Evolutionary conservation across 1,140 invertebrate species (phyloP), one percentile per base, ranked within the genome.

Genomic region (Patella vulgata): DNA sequence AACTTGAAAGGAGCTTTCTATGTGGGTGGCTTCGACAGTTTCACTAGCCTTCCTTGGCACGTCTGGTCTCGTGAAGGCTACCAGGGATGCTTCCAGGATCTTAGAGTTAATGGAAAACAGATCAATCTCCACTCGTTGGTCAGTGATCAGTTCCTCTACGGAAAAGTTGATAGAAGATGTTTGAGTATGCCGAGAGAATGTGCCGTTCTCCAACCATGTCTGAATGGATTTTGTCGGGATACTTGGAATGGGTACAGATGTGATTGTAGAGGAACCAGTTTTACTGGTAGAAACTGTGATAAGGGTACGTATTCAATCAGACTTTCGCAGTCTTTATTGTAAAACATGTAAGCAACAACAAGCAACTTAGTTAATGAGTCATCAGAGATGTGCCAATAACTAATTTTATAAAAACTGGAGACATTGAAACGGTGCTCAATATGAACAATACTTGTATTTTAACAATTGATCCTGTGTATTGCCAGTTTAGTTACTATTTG

Each of bases 41-140:
- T 58, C 46, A 36, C 61, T 23, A 54, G 50, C 14, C 47, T 77
- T 14, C 79, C 80, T 4, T 81, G 79, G 80, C 43, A 74, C 12
- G 43, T 78, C 0, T 81, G 74, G 70, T 59, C 75, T 3, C 52
- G 73, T 11, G 64, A 70, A 31, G 71, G 73, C 25, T 82, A 74
- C 55, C 68, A 63, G 14, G 80, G 80, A 2, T 82, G 80, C 52
- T 33, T 82, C 1, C 65, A 69, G 46, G 68, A 74, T 30, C 28
- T 79, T 36, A 40, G 59, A 57, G 57, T 79, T 21, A 77, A 73
- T 30, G 57, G 53, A 9, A 42, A 50, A 19, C 21, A 52, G 11
- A 42, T 75, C 23, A 65, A 74, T 55, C 55, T 75, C 0, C 60
- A 73, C 21, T 14, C n/a, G 9, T 51, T 46, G 9, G 44, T 68